Base-by-base conservation (phyloP, 2,888 invertebrate species). In the Dicranocentrus wangi region DNA sequence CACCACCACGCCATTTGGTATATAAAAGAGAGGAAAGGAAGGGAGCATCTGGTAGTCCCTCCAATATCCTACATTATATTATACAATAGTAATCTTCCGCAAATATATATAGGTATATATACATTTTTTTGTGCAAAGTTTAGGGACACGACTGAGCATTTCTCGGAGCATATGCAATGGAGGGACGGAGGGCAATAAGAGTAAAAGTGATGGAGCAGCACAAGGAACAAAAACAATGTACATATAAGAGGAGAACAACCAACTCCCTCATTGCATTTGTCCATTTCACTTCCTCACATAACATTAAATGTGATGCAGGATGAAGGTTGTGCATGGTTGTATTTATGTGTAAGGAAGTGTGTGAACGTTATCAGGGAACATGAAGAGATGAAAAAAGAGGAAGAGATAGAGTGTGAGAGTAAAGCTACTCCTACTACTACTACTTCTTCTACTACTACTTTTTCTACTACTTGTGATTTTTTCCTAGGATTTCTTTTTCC, bases 221-320 rank as follows among this genome's bases (percentile, higher is more conserved):
- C n/a, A n/a, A n/a, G n/a, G n/a, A n/a, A n/a, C n/a, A n/a, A n/a
- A n/a, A n/a, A n/a, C n/a, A n/a, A n/a, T n/a, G n/a, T n/a, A 39
- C 7, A 39, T 39, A 39, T 39, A 39, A 39, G 39, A 60, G 17
- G 39, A 43, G 43, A 8, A 70, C 70, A 43, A 58, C 58, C 32
- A 61, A 15, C 55, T 55, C 69, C 42, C 65, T 47, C 75, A 66
- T 55, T 55, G 27, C 77, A 78, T 70, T 78, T 78, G 70, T 78
- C 70, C 69, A 65, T 78, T 78, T 78, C 70, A 70, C 63, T 69
- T 51, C 53, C 53, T 65, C 73, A 51, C 19, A 66, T 23, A 75
- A 47, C 43, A 75, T 75, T 75, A 75, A 75, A 66, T 43, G 66
- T 66, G 75, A 75, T 75, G 63, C 66, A 66, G 47, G 58, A 58